These are phyloP conservation scores for Zaprionus gabonicus DNA, from an alignment of 1,140 invertebrate species.

Conservation along the genomic window DNA sequence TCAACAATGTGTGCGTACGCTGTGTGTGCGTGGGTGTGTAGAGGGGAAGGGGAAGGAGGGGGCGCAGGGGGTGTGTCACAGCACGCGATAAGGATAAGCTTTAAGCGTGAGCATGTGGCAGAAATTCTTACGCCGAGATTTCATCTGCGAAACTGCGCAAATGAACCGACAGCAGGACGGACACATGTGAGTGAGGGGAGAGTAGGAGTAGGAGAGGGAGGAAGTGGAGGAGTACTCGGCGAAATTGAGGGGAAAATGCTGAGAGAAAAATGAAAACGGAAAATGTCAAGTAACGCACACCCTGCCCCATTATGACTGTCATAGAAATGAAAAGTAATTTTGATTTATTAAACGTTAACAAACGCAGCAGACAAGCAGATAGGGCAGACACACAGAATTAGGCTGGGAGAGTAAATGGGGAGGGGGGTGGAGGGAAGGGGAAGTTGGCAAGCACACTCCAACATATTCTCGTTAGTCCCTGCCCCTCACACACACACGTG, in stretches of 20 bases:
- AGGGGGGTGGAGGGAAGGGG: constrained; percentile 11
- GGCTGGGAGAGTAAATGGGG: neutral
- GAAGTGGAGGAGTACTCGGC: neutral
- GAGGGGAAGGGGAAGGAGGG: constrained; percentile 3
- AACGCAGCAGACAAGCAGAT: constrained; percentile 18
- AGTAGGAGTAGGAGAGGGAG: neutral
- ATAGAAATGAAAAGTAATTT: constrained; percentile 70
- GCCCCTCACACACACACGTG: constrained; percentile 21
- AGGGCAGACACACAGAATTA: constrained; percentile 13
- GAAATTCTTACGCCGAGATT: constrained; percentile 58
- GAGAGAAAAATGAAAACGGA: constrained; percentile 44
- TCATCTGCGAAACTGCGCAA: constrained; percentile 51
- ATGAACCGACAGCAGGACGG: constrained; percentile 37
- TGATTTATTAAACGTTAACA: constrained; percentile 76
- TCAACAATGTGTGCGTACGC: constrained; percentile 59
- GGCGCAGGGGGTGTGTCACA: constrained; percentile 31
- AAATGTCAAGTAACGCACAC: constrained; percentile 62
- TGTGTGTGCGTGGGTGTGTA: constrained; percentile 22
- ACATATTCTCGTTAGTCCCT: neutral
- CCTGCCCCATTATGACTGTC: constrained; percentile 59
- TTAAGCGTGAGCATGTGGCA: constrained; percentile 61
- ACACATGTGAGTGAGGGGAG: constrained; percentile 2
- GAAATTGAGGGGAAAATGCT: constrained; percentile 10
- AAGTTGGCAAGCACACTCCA: neutral
- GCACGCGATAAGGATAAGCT: constrained; percentile 57